These are phyloP conservation scores for Vimba vimba DNA, from an alignment of 2,113 vertebrate species.

Conservation along the genomic window DNA sequence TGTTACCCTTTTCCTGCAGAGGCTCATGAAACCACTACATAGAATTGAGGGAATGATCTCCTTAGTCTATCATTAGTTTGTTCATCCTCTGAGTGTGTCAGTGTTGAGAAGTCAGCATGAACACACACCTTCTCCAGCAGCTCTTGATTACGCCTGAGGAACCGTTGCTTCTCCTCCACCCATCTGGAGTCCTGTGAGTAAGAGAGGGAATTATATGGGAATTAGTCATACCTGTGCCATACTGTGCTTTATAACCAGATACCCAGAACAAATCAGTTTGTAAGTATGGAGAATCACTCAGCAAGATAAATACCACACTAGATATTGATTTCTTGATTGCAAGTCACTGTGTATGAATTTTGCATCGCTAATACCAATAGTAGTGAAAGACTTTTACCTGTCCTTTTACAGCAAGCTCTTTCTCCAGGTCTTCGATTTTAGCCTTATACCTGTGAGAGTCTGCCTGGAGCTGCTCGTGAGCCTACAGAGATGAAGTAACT, in stretches of 20 bases:
- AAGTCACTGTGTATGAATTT: neutral
- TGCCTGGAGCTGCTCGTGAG: constrained; percentile 92
- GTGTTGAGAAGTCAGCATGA: neutral
- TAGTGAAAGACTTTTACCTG: constrained; percentile 79
- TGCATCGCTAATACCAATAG: neutral
- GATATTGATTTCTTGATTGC: neutral
- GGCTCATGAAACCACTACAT: no score
- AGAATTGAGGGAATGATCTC: no score
- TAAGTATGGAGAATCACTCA: neutral
- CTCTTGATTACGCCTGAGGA: constrained; percentile 95
- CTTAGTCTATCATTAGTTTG: no score
- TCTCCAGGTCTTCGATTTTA: constrained; percentile 98
- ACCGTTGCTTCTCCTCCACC: constrained; percentile 99
- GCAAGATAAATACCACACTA: neutral
- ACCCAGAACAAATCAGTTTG: neutral
- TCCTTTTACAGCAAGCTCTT: constrained; percentile 88
- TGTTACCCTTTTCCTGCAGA: no score
- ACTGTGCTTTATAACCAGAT: neutral
- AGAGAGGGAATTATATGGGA: neutral
- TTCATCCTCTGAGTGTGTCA: no score
- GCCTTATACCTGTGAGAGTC: constrained; percentile 93
- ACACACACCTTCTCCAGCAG: constrained; percentile 89
- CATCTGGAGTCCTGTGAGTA: constrained; percentile 90
- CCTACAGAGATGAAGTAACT: constrained; percentile 72
- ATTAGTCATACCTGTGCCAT: neutral